A percentile compares a stretch with the other conserved stretches of the same genome.
Conservation (phyloP, 2,888 invertebrate genomes). For the Copidosoma aretas region DNA sequence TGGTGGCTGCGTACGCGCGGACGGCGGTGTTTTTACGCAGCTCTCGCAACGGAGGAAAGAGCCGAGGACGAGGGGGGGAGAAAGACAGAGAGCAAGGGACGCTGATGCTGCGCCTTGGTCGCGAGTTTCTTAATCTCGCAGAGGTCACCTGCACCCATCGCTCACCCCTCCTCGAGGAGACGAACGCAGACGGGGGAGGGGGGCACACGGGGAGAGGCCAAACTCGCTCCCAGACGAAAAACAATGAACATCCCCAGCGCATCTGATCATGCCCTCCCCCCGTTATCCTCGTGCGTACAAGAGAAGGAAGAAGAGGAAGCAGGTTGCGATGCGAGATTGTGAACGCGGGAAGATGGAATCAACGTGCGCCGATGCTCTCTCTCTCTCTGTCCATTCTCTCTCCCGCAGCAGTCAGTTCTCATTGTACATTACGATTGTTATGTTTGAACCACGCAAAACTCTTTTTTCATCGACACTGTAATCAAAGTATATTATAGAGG, state of each 20-base stretch:
- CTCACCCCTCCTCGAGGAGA: too few relatives aligned
- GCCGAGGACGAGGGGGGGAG: too few relatives aligned
- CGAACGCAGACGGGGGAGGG: too few relatives aligned
- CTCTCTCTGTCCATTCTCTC: slow-evolving; percentile 44
- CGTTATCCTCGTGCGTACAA: too few relatives aligned
- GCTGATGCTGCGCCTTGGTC: slow-evolving; percentile 24
- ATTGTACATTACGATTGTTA: slow-evolving; percentile 39
- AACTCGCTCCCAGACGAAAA: too few relatives aligned
- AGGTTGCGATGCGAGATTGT: background rate
- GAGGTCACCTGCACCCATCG: slow-evolving; percentile 48
- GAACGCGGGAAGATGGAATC: too few relatives aligned
- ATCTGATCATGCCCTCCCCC: background rate
- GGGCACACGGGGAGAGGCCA: too few relatives aligned
- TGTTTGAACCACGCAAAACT: slow-evolving; percentile 28
- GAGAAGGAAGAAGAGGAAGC: slow-evolving; percentile 16
- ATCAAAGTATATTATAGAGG: background rate
- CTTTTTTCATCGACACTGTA: slow-evolving; percentile 23
- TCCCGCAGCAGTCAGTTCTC: slow-evolving; percentile 37
- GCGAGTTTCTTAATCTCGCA: slow-evolving; percentile 45
- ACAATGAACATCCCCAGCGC: too few relatives aligned
- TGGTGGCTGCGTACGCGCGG: background rate
- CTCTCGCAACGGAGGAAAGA: background rate
- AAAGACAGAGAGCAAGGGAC: slow-evolving; percentile 31
- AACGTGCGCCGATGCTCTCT: too few relatives aligned
- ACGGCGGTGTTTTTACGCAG: slow-evolving; percentile 19